Conservation (phyloP, 2,888 invertebrate genomes). For the Corythucha ciliata region DNA sequence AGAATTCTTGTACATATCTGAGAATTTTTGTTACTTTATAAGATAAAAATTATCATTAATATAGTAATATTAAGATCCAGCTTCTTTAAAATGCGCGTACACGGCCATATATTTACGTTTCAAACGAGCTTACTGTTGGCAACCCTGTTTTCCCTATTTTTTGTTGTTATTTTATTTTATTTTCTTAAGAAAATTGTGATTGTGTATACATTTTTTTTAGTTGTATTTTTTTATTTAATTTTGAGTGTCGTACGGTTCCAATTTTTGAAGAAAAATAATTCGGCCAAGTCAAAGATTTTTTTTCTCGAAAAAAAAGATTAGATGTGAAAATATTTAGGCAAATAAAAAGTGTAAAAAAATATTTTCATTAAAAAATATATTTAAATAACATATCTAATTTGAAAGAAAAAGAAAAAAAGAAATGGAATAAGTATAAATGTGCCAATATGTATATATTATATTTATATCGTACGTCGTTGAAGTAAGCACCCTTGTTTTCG, state of each 20-base stretch:
- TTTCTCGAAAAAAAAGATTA: conserved; percentile 22
- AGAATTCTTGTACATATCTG: conserved; percentile 21
- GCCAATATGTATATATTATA: conserved; percentile 29
- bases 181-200: conserved; percentile 17
- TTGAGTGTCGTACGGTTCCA: conserved; percentile 1
- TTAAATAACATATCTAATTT: too few relatives aligned
- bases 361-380: conserved; percentile 35
- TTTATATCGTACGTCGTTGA: conserved; percentile 11
- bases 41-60: conserved; percentile 7
- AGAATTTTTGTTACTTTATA: conserved; percentile 6
- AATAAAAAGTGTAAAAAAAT: conserved; percentile 28
- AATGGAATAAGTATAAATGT: conserved; percentile 32
- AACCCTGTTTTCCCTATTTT: conserved; percentile 6
- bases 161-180: conserved; percentile 1
- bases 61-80: conserved; percentile 12
- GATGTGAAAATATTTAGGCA: conserved; percentile 29
- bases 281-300: conserved; percentile 27
- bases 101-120: conserved; percentile 21
- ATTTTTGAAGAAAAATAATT: conserved; percentile 8
- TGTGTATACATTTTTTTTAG: conserved; percentile 3
- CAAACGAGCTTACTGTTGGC: conserved; percentile 9
- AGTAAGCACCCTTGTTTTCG: conserved; percentile 9
- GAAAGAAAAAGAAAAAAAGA: too few relatives aligned
- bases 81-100: conserved; percentile 4
- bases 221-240: conserved; percentile 12